These are phyloP conservation scores for Euplexia lucipara DNA, from an alignment of 2,888 invertebrate species.

Conservation along the genomic window DNA sequence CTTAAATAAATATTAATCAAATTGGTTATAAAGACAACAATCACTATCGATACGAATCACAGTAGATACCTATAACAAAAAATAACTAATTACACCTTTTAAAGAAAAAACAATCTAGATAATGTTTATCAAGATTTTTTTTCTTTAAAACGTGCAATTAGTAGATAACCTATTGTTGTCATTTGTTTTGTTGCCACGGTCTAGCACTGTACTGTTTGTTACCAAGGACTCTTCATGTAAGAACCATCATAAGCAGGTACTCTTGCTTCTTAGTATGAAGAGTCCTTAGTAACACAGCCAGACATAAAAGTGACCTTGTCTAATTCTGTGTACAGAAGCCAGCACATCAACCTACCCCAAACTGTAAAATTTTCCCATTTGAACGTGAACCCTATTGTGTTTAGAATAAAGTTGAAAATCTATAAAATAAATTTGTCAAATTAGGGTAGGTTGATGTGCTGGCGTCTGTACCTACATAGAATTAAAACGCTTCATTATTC, in stretches of 20 bases:
- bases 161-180: slow-evolving; percentile 8
- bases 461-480: too few relatives aligned
- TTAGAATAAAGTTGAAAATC: too few relatives aligned
- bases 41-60: slow-evolving; percentile 1
- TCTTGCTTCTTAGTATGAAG: slow-evolving; percentile 7
- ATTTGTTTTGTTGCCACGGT: slow-evolving; percentile 16
- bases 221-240: slow-evolving; percentile 21
- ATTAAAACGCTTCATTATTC: too few relatives aligned
- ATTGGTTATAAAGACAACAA: slow-evolving; percentile 5
- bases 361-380: too few relatives aligned
- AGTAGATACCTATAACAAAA: slow-evolving; percentile 9
- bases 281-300: too few relatives aligned
- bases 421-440: too few relatives aligned
- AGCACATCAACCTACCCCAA: too few relatives aligned
- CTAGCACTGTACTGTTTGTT: background rate
- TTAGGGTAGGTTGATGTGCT: too few relatives aligned
- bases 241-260: background rate
- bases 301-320: too few relatives aligned
- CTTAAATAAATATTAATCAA: background rate
- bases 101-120: too few relatives aligned
- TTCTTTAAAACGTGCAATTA: slow-evolving; percentile 11
- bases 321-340: too few relatives aligned
- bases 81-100: background rate
- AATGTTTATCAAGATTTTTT: slow-evolving; percentile 3
- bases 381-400: too few relatives aligned